These are phyloP conservation scores for Chrysaora quinquecirrha DNA, from an alignment of 30 jellyfish, hydroid and myxozoan species.

Conservation along the genomic window DNA sequence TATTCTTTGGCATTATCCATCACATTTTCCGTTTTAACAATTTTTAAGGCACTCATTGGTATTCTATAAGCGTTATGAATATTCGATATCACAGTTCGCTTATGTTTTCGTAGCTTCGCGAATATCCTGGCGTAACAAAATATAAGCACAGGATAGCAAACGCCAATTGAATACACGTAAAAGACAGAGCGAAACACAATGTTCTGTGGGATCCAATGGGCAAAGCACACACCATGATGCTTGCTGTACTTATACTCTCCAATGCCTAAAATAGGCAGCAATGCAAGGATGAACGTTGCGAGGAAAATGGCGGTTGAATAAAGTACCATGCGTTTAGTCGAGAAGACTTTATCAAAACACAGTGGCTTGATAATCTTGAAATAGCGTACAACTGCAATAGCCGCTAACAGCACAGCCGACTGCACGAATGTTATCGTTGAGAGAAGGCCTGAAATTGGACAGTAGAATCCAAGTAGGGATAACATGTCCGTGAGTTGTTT, in stretches of 20 bases:
- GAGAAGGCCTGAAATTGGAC: constrained; percentile 75
- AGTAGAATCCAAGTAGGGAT: constrained; percentile 34
- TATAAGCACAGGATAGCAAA: constrained; percentile 70
- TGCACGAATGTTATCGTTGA: constrained; percentile 68
- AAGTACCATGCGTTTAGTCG: constrained; percentile 36
- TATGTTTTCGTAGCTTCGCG: constrained; percentile 64
- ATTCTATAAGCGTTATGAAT: constrained; percentile 17
- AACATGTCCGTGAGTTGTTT: constrained; percentile 50
- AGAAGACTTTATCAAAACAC: constrained; percentile 22
- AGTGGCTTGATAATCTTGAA: constrained; percentile 60
- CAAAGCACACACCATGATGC: constrained; percentile 87
- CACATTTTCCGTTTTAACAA: neutral
- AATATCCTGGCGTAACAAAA: constrained; percentile 60
- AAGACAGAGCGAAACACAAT: constrained; percentile 72
- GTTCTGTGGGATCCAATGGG: constrained; percentile 64
- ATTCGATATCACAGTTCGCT: constrained; percentile 11
- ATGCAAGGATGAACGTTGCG: constrained; percentile 47
- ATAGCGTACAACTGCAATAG: constrained; percentile 82
- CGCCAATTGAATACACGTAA: constrained; percentile 68
- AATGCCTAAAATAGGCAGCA: constrained; percentile 77
- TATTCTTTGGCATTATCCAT: neutral
- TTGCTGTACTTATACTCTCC: constrained; percentile 80
- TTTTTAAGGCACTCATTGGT: neutral
- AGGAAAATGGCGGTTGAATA: constrained; percentile 28
- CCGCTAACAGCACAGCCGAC: constrained; percentile 73